A percentile compares a stretch with the other conserved stretches of the same genome.
These are phyloP conservation scores for Scrobipalpa atriplicella DNA, from an alignment of 2,888 invertebrate species.

Conservation along the genomic window DNA sequence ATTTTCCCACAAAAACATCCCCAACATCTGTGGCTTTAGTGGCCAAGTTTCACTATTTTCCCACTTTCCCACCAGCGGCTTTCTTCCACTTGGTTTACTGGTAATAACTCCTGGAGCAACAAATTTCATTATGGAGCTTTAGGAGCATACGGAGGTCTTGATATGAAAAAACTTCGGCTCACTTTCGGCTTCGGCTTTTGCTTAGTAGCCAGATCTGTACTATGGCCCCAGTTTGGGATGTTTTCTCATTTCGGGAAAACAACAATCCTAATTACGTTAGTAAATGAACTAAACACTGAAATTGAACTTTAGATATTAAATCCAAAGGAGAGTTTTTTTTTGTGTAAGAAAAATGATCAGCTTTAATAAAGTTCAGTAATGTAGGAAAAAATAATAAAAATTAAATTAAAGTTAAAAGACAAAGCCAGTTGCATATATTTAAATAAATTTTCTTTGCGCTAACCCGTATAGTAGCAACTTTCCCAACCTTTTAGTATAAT, in stretches of 20 bases:
- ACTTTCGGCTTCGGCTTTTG: background rate
- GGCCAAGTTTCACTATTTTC: slow-evolving; percentile 5
- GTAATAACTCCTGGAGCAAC: slow-evolving; percentile 37
- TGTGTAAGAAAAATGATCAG: too few species aligned
- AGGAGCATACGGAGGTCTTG: slow-evolving; percentile 4
- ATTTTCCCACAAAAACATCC: slow-evolving; percentile 6
- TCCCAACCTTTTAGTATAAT: too few species aligned
- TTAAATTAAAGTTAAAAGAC: too few species aligned
- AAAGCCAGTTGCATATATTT: too few species aligned
- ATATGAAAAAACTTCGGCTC: slow-evolving; percentile 34
- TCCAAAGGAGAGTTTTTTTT: too few species aligned
- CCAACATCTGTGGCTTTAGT: slow-evolving; percentile 5
- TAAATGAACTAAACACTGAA: too few species aligned
- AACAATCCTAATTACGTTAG: too few species aligned
- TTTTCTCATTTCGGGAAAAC: background rate
- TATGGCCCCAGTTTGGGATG: background rate
- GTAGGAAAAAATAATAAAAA: too few species aligned
- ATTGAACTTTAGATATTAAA: too few species aligned
- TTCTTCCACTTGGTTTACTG: slow-evolving; percentile 13
- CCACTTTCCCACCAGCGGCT: slow-evolving; percentile 1
- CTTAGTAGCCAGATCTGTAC: background rate
- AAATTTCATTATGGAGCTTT: slow-evolving; percentile 43
- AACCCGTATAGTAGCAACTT: too few species aligned
- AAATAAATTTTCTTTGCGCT: too few species aligned
- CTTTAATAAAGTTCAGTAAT: too few species aligned